Base-by-base conservation (phyloP, 2,888 invertebrate species). In the Octodonta nipae region DNA sequence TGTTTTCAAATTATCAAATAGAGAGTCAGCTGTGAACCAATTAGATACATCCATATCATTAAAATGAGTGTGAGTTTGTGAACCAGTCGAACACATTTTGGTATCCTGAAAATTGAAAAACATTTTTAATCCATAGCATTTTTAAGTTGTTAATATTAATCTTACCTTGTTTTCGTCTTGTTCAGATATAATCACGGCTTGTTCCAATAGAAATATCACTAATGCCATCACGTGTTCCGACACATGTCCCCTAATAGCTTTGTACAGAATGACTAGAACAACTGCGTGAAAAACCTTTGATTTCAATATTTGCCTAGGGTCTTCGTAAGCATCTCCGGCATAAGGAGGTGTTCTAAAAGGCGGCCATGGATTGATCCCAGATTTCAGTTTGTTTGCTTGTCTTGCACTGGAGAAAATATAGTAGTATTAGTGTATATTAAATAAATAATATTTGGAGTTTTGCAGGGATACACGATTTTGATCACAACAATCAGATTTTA, bases 141-240 rank as follows among this genome's bases (percentile, higher is more conserved):
- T 22, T 22, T 10, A 3, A 4, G 2, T 22, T 10, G n/a, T 10
- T 11, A 22, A 11, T 12, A 30, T 28, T 22, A 26, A 36, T 40
- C 50, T 33, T 17, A 49, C 65, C 38, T 62, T 57, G 52, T 64
- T 58, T 32, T 62, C 59, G 32, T 56, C 45, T 45, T 61, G 58
- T 6, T 61, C 60, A 1, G 42, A 64, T 34, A 66, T 45, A 6
- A 51, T 70, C 5, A 87, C 74, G 15, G 86, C 82, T 60, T 88
- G 79, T 60, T 88, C 85, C 38, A 95, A 65, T 35, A 95, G 70
- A 60, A 87, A 91, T 10, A 92, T 70, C 29, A 84, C 75, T 36
- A 92, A 65, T 32, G 89, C 86, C 49, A 92, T 71, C 47, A 89
- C 76, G 60, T 89, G 87, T 62, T 95, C 93, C 28, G 87, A 81